Evolutionary conservation across 2,797 vertebrate species (phyloP).

Genomic region (Garrulus glandarius): DNA sequence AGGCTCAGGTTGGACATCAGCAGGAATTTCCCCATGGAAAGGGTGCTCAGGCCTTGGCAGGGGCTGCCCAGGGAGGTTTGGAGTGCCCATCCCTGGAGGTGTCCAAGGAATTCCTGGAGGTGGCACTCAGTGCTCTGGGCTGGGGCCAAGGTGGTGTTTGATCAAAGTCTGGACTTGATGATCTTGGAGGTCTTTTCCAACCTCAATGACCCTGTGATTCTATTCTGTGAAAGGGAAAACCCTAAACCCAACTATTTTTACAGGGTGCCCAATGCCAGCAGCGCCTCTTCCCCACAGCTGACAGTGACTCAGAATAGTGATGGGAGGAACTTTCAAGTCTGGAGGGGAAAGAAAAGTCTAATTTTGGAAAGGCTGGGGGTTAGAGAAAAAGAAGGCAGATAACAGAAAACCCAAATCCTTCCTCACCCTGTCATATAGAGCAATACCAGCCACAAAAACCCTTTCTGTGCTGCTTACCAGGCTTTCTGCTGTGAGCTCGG

Average conservation of each 20-base stretch:
- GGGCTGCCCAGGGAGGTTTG: neutral
- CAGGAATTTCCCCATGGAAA: neutral
- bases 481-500: constrained; percentile 92
- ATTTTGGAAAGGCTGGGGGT: neutral
- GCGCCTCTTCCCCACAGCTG: neutral
- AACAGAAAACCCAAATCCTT: neutral
- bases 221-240: neutral
- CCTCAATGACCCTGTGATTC: neutral
- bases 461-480: constrained; percentile 81
- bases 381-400: neutral
- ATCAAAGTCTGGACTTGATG: too few species aligned
- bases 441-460: neutral
- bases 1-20: neutral
- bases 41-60: fast-evolving
- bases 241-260: neutral
- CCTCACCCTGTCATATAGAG: fast-evolving
- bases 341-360: neutral
- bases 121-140: neutral
- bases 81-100: neutral
- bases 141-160: neutral
- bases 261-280: neutral
- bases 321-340: neutral
- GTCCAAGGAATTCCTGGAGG: neutral
- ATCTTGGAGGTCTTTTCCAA: neutral
- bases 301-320: fast-evolving